A percentile compares a stretch with the other conserved stretches of the same genome.
Evolutionary conservation across 2,888 invertebrate genomes (phyloP).

Genomic region (Ypsolopha scabrella): DNA sequence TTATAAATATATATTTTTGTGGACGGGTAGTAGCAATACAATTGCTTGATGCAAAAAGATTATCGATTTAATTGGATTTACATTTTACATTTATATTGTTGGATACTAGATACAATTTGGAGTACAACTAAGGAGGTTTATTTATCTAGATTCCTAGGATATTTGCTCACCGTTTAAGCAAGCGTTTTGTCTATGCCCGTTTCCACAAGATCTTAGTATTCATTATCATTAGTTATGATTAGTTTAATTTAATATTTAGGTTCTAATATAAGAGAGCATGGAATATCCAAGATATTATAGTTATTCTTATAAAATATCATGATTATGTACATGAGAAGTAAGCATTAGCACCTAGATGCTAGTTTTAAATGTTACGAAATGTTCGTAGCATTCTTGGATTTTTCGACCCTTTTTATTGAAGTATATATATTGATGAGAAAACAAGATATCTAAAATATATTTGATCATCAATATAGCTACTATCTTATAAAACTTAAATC

Average conservation of each 20-base stretch:
- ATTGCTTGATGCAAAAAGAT: neutral
- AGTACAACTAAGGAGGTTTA: neutral
- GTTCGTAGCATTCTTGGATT: constrained; percentile 35
- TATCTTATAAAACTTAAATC: too few species aligned
- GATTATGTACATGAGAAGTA: constrained; percentile 18
- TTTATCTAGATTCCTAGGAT: constrained; percentile 1
- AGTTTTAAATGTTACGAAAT: constrained; percentile 27
- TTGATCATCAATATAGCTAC: too few species aligned
- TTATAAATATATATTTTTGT: neutral
- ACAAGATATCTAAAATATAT: too few species aligned
- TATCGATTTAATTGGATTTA: neutral
- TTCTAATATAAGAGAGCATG: constrained; percentile 52
- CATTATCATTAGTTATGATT: constrained; percentile 57
- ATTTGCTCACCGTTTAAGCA: neutral
- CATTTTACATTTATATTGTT: too few species aligned
- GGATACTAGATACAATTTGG: neutral
- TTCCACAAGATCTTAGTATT: constrained; percentile 52
- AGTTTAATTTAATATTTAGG: constrained; percentile 56
- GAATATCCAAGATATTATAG: constrained; percentile 64
- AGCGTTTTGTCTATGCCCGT: neutral
- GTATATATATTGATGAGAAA: too few species aligned
- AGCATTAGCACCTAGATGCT: constrained; percentile 40
- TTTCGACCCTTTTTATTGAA: constrained; percentile 6
- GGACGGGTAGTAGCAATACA: neutral
- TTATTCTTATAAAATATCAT: constrained; percentile 35